Percentiles rank a stretch among this genome's conserved stretches.
Conservation (phyloP, 2,888 invertebrate species). For the Asteroscopus sphinx region DNA sequence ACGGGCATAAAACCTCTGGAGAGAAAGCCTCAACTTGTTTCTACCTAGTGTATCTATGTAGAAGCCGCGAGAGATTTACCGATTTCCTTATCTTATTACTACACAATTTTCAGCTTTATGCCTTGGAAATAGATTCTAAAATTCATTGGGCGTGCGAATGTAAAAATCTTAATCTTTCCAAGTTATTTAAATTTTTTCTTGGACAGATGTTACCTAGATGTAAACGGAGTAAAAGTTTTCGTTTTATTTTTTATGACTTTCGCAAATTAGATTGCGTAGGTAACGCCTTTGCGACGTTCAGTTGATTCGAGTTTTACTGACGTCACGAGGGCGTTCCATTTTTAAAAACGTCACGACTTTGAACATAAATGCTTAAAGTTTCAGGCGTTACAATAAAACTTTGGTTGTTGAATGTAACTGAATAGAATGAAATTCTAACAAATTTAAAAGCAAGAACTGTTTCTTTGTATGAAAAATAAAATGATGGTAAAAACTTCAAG, state of each 20-base stretch:
- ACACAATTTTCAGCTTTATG: conserved; percentile 57
- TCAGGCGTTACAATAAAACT: conserved; percentile 21
- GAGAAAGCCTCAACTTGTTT: conserved; percentile 75
- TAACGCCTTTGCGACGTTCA: conserved; percentile 41
- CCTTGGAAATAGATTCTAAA: conserved; percentile 40
- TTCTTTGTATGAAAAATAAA: conserved; percentile 1
- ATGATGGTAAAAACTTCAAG: background rate
- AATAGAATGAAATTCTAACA: conserved; percentile 10
- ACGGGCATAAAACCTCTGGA: conserved; percentile 78
- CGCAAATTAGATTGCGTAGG: conserved; percentile 60
- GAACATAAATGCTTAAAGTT: conserved; percentile 20
- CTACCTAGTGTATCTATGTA: conserved; percentile 66
- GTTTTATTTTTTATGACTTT: conserved; percentile 70
- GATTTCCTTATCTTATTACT: conserved; percentile 58
- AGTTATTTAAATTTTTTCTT: conserved; percentile 68
- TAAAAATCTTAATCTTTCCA: conserved; percentile 67
- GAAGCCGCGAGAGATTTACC: conserved; percentile 67
- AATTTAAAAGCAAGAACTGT: conserved; percentile 4
- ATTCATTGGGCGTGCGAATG: conserved; percentile 29
- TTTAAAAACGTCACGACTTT: conserved; percentile 42
- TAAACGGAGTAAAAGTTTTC: conserved; percentile 70
- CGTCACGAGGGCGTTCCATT: conserved; percentile 31
- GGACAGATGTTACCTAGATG: conserved; percentile 75
- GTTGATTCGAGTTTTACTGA: conserved; percentile 38
- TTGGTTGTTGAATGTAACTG: conserved; percentile 27